These are phyloP conservation scores for Nannoperca australis DNA, from an alignment of 2,797 vertebrate genomes.

Conservation along the genomic window DNA sequence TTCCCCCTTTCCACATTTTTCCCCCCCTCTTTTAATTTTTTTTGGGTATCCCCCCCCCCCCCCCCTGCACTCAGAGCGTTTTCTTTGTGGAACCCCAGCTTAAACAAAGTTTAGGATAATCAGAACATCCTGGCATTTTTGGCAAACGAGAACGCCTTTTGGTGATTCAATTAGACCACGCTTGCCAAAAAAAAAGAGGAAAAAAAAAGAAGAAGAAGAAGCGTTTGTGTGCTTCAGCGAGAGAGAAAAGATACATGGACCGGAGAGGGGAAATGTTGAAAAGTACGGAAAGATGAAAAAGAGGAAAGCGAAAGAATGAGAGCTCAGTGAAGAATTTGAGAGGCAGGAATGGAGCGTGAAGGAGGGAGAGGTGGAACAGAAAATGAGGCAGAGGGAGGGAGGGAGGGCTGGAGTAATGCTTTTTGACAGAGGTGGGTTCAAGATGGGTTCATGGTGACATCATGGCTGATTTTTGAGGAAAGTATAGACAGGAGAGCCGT, in stretches of 20 bases:
- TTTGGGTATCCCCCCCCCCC: no score
- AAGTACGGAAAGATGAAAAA: constrained; percentile 76
- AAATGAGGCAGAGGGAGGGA: constrained; percentile 73
- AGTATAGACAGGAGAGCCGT: constrained; percentile 87
- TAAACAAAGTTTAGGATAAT: constrained; percentile 87
- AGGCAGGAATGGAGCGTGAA: constrained; percentile 71
- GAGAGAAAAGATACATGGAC: constrained; percentile 49
- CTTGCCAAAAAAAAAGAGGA: constrained; percentile 46
- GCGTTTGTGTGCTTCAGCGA: constrained; percentile 31
- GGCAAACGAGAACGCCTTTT: constrained; percentile 73
- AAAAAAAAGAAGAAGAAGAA: not conserved
- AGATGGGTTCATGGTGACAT: constrained; percentile 89
- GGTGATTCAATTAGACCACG: constrained; percentile 80
- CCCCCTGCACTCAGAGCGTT: constrained; percentile 61
- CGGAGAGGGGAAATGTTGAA: constrained; percentile 58
- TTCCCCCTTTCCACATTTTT: no score
- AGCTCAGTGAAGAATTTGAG: constrained; percentile 76
- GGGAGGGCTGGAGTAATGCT: constrained; percentile 79
- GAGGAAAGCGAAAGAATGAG: constrained; percentile 67
- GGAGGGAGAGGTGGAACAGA: constrained; percentile 80
- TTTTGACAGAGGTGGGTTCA: constrained; percentile 89
- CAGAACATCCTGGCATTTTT: constrained; percentile 87
- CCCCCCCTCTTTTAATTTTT: no score
- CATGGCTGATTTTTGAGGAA: constrained; percentile 85
- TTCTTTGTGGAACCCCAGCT: constrained; percentile 77